Percentiles rank a stretch among this genome's conserved stretches.
phyloP scores from a whole-genome alignment of 2,113 vertebrate genomes.

The Arenaria interpres region DNA sequence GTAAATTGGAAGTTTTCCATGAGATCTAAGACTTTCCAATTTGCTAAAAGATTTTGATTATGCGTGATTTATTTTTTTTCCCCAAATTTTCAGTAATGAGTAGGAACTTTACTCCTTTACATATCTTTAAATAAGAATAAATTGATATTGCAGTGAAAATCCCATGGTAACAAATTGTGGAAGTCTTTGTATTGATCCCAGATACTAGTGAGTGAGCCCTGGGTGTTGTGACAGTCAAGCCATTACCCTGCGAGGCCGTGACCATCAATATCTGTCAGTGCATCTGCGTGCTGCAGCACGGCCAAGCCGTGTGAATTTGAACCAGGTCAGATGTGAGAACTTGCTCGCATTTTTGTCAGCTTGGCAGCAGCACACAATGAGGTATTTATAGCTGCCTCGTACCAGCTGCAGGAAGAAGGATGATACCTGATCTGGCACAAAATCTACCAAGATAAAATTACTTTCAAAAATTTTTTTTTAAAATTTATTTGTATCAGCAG shows the following conservation, averaged over 20 bases:
- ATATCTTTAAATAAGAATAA: not conserved
- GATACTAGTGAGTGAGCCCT: not conserved
- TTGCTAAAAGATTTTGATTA: not conserved
- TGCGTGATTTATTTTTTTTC: not conserved
- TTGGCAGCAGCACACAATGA: not conserved
- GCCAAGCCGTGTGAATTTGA: not conserved
- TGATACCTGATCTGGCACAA: conserved; percentile 40
- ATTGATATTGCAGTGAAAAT: not conserved
- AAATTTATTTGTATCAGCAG: not conserved
- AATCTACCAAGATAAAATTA: conserved; percentile 17
- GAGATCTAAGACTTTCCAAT: not conserved
- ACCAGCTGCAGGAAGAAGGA: conserved; percentile 42
- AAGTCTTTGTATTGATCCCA: not conserved
- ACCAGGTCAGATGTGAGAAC: not conserved
- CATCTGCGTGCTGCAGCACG: not conserved
- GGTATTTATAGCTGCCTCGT: conserved; percentile 2
- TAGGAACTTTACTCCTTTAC: not conserved
- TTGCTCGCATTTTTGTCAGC: not conserved
- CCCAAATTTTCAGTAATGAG: not conserved
- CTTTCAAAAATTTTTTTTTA: not conserved
- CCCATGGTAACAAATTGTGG: not conserved
- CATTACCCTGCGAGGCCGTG: fast-evolving
- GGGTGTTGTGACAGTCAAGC: not conserved
- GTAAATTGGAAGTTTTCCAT: not conserved
- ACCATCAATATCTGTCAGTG: not conserved